Evolutionary conservation across 2,888 invertebrate species (phyloP).

Genomic region (Zygothrica quintamaculata): DNA sequence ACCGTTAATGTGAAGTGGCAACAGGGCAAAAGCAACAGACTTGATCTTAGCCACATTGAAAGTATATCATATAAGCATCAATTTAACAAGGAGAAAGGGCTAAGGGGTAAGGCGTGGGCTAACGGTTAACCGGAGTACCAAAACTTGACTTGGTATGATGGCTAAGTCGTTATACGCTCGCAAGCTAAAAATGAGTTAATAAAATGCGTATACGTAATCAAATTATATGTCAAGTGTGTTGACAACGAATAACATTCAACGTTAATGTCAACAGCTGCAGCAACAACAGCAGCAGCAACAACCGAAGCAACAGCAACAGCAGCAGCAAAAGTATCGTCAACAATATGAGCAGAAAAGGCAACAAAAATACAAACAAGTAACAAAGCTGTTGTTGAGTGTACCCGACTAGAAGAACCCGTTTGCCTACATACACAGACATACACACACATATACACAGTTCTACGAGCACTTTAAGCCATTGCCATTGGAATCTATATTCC

Average conservation of each 20-base stretch:
- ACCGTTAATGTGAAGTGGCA: conserved; percentile 71
- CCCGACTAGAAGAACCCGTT: too few relatives aligned
- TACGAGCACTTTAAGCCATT: too few relatives aligned
- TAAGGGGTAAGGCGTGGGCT: neutral
- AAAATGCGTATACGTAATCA: conserved; percentile 79
- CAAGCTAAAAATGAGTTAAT: conserved; percentile 76
- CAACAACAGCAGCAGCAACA: conserved; percentile 7
- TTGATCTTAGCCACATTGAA: conserved; percentile 1
- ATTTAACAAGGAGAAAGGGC: conserved; percentile 9
- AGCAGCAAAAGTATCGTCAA: conserved; percentile 18
- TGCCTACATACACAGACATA: too few relatives aligned
- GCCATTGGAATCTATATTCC: too few relatives aligned
- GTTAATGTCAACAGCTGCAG: conserved; percentile 66
- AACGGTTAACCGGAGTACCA: neutral
- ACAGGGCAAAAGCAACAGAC: conserved; percentile 15
- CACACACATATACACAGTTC: too few relatives aligned
- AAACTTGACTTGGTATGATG: too few relatives aligned
- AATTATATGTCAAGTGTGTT: conserved; percentile 81
- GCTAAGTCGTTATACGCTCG: conserved; percentile 43
- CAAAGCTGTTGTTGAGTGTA: too few relatives aligned
- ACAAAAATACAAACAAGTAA: too few relatives aligned
- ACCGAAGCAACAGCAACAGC: conserved; percentile 6
- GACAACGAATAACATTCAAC: conserved; percentile 77
- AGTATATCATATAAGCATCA: conserved; percentile 78
- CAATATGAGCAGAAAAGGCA: too few relatives aligned